Percentiles rank a stretch among this genome's conserved stretches.
phyloP scores from a whole-genome alignment of 2,113 vertebrate species.

The Gymnogyps californianus region DNA sequence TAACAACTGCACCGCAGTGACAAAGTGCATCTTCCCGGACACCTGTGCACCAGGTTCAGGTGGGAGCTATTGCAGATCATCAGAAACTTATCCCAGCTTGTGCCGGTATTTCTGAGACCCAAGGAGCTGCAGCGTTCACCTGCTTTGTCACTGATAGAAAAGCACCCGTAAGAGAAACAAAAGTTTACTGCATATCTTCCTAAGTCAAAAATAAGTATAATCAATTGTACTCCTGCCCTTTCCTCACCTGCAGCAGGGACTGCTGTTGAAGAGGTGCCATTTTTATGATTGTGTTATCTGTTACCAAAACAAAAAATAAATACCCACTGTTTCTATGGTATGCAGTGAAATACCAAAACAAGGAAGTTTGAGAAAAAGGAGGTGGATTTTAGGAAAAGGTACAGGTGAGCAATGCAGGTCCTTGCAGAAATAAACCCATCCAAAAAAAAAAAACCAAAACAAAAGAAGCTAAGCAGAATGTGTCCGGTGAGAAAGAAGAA shows the following conservation, averaged over 20 bases:
- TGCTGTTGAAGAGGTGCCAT: neutral
- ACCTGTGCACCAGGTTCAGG: neutral
- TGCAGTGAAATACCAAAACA: neutral
- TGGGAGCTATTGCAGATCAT: neutral
- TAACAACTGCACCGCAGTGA: neutral
- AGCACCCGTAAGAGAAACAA: neutral
- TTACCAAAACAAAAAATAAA: neutral
- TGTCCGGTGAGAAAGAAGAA: neutral
- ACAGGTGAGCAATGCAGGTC: neutral
- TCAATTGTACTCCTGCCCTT: neutral
- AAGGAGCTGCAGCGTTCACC: neutral
- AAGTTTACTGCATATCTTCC: neutral
- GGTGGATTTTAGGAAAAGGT: neutral
- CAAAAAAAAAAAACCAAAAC: neutral
- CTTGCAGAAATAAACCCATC: neutral
- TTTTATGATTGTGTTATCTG: neutral
- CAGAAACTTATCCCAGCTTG: neutral
- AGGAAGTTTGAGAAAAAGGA: neutral
- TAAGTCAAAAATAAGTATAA: neutral
- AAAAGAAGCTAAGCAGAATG: neutral
- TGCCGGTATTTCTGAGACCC: neutral
- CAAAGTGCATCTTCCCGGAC: neutral
- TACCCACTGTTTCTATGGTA: neutral
- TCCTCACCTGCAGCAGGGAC: neutral
- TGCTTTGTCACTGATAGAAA: neutral